phyloP scores from a whole-genome alignment of 2,888 invertebrate genomes.

The Megaustenia siamemsis region DNA sequence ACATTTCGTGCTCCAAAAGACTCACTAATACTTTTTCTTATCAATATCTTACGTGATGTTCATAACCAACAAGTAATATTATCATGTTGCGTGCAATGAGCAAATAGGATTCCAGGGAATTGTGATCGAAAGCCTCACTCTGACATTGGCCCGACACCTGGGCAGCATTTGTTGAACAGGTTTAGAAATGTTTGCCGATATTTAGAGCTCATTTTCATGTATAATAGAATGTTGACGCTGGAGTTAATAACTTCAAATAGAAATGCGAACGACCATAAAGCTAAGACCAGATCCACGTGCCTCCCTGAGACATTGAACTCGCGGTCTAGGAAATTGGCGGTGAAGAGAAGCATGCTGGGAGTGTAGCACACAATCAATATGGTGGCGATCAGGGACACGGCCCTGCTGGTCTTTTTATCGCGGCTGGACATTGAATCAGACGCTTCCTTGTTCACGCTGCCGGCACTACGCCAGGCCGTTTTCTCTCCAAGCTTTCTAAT shows the following conservation, averaged over 20 bases:
- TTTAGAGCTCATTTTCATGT: constrained; percentile 24
- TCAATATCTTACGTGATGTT: no score
- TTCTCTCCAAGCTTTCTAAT: not conserved
- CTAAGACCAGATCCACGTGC: not conserved
- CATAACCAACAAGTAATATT: no score
- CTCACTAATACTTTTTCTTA: no score
- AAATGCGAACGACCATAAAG: constrained; percentile 7
- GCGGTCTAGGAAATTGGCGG: not conserved
- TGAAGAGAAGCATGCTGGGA: not conserved
- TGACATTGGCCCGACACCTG: no score
- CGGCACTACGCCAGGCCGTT: not conserved
- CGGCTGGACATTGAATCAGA: not conserved
- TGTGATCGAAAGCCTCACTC: no score
- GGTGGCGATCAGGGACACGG: not conserved
- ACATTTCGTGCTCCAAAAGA: no score
- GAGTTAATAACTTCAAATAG: constrained; percentile 25
- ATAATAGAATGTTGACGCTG: constrained; percentile 18
- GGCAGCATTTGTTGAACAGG: not conserved
- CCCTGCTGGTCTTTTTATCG: not conserved
- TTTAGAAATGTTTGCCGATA: not conserved
- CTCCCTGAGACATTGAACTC: constrained; percentile 5
- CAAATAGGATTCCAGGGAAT: no score
- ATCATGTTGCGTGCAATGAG: no score
- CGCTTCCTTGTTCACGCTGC: not conserved
- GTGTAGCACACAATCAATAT: not conserved